Evolutionary conservation across 2,113 vertebrate species (phyloP).

Genomic region (Mus pahari): DNA sequence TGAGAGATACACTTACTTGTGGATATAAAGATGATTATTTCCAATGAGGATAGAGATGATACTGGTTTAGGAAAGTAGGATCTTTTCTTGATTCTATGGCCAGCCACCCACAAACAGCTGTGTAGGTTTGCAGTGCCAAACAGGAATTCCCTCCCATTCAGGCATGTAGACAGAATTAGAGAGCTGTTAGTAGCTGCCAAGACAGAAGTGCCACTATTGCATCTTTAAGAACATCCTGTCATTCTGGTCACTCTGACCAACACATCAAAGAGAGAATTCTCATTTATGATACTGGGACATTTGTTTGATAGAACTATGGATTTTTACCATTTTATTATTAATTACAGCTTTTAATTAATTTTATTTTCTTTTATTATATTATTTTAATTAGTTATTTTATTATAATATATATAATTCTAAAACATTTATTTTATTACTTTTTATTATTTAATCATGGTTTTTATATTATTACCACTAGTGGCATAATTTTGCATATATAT

Average conservation of each 20-base stretch:
- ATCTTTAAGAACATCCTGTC: too few species aligned
- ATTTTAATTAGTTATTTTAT: too few species aligned
- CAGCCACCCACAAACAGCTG: background rate
- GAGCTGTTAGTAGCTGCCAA: background rate
- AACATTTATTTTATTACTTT: too few species aligned
- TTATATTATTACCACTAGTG: background rate
- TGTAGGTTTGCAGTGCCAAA: background rate
- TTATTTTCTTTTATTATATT: too few species aligned
- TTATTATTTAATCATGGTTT: background rate
- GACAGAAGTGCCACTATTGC: background rate
- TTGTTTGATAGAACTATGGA: background rate
- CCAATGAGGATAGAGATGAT: background rate
- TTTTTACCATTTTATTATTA: too few species aligned
- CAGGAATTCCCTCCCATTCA: background rate
- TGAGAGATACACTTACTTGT: background rate
- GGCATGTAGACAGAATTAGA: background rate
- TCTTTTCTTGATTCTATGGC: background rate
- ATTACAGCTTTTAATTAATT: too few species aligned
- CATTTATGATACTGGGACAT: background rate
- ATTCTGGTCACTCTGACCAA: background rate
- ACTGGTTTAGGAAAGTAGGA: background rate
- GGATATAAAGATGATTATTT: background rate
- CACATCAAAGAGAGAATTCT: background rate
- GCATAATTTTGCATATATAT: background rate
- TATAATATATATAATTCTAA: too few species aligned